Percentiles rank a stretch among this genome's conserved stretches.
Conservation (phyloP, 2,113 vertebrate species). For the Brachirus orientalis region DNA sequence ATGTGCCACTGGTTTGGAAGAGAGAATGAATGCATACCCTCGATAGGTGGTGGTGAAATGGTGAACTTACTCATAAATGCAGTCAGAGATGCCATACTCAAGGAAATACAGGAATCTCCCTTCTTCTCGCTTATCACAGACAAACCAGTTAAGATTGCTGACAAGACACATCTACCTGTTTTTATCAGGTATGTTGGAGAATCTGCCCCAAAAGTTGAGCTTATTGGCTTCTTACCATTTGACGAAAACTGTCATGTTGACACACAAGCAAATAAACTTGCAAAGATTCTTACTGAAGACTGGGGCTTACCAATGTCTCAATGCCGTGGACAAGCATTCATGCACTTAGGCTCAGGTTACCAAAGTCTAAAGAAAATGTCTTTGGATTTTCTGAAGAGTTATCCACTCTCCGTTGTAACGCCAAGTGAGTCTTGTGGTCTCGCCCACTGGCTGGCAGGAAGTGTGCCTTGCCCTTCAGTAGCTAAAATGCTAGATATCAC, state of each 20-base stretch:
- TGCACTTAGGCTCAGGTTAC: constrained; percentile 87
- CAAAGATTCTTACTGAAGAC: constrained; percentile 87
- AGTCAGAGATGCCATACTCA: constrained; percentile 87
- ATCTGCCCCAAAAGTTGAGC: constrained; percentile 90
- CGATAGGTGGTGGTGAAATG: constrained; percentile 81
- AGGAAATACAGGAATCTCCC: constrained; percentile 90
- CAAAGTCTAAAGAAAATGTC: constrained; percentile 91
- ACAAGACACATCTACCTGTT: constrained; percentile 87
- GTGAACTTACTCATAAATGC: constrained; percentile 87
- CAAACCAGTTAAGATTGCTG: constrained; percentile 86
- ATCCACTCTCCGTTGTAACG: constrained; percentile 89
- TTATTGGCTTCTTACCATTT: constrained; percentile 90
- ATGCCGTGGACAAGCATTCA: constrained; percentile 93
- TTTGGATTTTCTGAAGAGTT: constrained; percentile 87
- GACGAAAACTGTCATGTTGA: constrained; percentile 81
- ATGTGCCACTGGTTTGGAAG: constrained; percentile 78
- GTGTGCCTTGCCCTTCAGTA: constrained; percentile 85
- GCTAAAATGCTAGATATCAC: constrained; percentile 87
- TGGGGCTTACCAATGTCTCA: constrained; percentile 95
- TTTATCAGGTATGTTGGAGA: constrained; percentile 91
- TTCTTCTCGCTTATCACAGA: constrained; percentile 94
- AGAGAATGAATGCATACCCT: constrained; percentile 36
- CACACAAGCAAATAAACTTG: constrained; percentile 85
- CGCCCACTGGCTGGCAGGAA: constrained; percentile 90
- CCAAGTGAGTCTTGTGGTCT: constrained; percentile 94